Evolutionary conservation across 2,797 vertebrate species (phyloP).

Genomic region (Bradypus variegatus): DNA sequence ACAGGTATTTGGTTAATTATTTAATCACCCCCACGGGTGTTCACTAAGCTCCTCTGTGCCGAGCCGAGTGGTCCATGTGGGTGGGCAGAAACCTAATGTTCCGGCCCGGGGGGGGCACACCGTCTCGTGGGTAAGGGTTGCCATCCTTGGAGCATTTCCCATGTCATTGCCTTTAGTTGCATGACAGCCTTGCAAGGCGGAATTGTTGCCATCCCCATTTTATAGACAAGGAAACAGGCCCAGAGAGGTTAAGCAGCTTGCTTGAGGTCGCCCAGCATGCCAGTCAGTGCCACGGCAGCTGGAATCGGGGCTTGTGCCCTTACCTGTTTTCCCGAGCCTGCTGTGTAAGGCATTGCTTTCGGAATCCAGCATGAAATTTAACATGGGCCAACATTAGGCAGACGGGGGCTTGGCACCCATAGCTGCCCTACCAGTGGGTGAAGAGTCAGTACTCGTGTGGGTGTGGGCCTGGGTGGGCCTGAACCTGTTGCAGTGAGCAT

Average conservation of each 20-base stretch:
- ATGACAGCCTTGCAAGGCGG: background rate
- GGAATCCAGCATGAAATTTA: no score
- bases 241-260: background rate
- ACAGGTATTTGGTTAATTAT: background rate
- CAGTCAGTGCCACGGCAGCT: background rate
- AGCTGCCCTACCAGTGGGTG: background rate
- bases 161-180: background rate
- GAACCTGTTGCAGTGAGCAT: background rate
- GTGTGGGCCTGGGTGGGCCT: background rate
- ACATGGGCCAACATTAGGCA: fast-evolving
- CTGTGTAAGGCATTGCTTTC: background rate
- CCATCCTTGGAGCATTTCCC: background rate
- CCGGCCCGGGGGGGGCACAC: background rate
- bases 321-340: no score
- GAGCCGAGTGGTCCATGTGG: background rate
- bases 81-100: background rate
- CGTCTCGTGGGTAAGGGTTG: background rate
- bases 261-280: background rate
- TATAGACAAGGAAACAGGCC: background rate
- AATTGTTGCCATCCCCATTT: background rate
- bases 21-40: background rate
- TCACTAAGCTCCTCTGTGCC: background rate
- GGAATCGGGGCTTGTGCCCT: no score
- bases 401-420: background rate
- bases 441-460: background rate